Evolutionary conservation across 1,140 invertebrate genomes (phyloP).

Genomic region (Philopotamus ludificatus): DNA sequence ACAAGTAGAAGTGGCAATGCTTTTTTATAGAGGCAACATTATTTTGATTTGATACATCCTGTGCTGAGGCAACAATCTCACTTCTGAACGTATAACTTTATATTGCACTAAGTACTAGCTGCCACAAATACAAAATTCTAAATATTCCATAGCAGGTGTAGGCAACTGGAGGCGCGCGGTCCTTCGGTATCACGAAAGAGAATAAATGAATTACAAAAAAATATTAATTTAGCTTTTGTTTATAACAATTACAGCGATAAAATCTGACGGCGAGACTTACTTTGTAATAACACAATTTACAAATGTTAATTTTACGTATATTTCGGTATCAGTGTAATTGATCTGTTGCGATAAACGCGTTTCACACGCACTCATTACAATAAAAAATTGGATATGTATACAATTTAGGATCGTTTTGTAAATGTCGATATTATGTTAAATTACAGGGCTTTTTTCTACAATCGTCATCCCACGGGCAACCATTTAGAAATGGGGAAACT

Average conservation of each 20-base stretch:
- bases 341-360: background rate
- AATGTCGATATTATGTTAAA: background rate
- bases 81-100: slow-evolving; percentile 5
- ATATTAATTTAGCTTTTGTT: no score
- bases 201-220: no score
- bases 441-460: background rate
- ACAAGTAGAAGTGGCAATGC: slow-evolving; percentile 18
- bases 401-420: background rate
- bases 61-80: slow-evolving; percentile 12
- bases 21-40: slow-evolving; percentile 21
- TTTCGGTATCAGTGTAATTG: no score
- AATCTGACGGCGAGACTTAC: no score
- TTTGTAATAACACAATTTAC: no score
- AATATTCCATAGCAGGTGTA: slow-evolving; percentile 1
- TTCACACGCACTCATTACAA: background rate
- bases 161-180: background rate
- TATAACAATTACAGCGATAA: no score
- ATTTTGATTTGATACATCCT: slow-evolving; percentile 32
- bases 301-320: background rate
- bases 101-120: no score
- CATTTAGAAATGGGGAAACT: background rate
- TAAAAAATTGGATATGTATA: background rate
- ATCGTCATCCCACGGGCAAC: background rate
- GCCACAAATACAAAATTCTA: slow-evolving; percentile 10
- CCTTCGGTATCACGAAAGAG: no score